Percentiles rank a stretch among this genome's conserved stretches.
Evolutionary conservation across 2,113 vertebrate genomes (phyloP).

Genomic region (Seriola dumerili): DNA sequence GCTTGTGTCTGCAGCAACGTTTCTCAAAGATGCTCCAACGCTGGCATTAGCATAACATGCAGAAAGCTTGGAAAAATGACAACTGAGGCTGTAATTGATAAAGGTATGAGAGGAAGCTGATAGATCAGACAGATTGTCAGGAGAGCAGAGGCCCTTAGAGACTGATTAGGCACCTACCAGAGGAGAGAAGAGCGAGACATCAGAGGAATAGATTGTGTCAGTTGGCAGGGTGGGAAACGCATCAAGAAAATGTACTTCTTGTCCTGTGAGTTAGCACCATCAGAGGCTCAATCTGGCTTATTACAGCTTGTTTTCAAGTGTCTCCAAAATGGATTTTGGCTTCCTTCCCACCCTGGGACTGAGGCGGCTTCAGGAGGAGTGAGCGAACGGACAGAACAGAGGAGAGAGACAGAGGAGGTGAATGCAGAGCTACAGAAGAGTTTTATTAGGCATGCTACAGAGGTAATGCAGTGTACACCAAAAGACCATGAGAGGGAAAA

Average conservation of each 20-base stretch:
- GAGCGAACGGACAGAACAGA: conserved; percentile 83
- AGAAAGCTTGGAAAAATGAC: conserved; percentile 71
- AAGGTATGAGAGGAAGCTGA: conserved; percentile 27
- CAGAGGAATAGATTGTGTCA: conserved; percentile 75
- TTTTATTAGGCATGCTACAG: conserved; percentile 99
- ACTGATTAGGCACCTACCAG: conserved; percentile 84
- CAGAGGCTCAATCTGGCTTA: conserved; percentile 43
- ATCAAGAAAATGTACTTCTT: conserved; percentile 51
- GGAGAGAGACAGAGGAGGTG: conserved; percentile 90
- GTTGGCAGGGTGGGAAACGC: conserved; percentile 87
- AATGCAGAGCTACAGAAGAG: conserved; percentile 94
- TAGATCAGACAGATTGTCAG: conserved; percentile 80
- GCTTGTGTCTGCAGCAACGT: neutral
- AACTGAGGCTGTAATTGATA: conserved; percentile 28
- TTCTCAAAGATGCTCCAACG: neutral
- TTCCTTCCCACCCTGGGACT: conserved; percentile 86
- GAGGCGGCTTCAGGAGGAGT: conserved; percentile 87
- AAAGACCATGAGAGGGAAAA: conserved; percentile 57
- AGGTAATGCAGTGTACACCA: conserved; percentile 91
- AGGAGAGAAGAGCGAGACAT: conserved; percentile 81
- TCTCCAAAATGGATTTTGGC: conserved; percentile 75
- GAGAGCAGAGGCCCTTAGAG: conserved; percentile 86
- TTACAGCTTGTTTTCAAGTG: conserved; percentile 45
- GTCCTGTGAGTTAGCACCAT: conserved; percentile 47
- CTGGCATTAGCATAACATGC: conserved; percentile 71